phyloP scores from a whole-genome alignment of 2,113 vertebrate genomes.

The Mormoops blainvillei region DNA sequence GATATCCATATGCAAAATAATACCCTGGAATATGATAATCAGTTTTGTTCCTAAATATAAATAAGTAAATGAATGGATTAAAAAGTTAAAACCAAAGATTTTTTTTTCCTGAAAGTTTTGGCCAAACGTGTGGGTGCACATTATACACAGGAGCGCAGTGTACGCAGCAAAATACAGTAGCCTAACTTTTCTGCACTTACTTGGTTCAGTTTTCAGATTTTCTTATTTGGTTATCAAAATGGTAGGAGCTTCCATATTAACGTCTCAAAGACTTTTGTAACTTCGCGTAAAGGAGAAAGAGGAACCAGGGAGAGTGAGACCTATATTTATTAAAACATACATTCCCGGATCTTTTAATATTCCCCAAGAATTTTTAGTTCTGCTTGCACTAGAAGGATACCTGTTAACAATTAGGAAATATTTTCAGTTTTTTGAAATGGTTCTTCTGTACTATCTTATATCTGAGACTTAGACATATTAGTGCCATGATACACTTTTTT shows the following conservation, averaged over 20 bases:
- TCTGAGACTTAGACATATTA: not conserved
- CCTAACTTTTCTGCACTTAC: not conserved
- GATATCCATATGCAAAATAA: no score
- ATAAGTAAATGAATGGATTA: no score
- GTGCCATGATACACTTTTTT: not conserved
- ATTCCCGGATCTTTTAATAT: not conserved
- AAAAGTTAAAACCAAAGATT: no score
- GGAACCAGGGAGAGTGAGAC: not conserved
- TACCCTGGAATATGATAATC: no score
- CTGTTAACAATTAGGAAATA: not conserved
- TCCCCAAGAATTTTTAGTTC: constrained; percentile 1
- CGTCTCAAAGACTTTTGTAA: not conserved
- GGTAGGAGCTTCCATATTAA: not conserved
- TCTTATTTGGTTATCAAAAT: not conserved
- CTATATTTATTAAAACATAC: not conserved
- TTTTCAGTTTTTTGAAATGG: not conserved
- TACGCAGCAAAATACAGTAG: not conserved
- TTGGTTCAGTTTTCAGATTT: not conserved
- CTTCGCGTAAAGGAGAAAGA: not conserved
- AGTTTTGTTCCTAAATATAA: no score
- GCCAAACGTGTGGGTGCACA: no score
- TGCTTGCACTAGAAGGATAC: not conserved
- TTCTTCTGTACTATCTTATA: not conserved
- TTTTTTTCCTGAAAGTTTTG: no score
- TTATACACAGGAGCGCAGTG: no score